A percentile compares a stretch with the other conserved stretches of the same genome.
Conservation (phyloP, 2,888 invertebrate species). For the Kuschelorhynchus macadamiae region DNA sequence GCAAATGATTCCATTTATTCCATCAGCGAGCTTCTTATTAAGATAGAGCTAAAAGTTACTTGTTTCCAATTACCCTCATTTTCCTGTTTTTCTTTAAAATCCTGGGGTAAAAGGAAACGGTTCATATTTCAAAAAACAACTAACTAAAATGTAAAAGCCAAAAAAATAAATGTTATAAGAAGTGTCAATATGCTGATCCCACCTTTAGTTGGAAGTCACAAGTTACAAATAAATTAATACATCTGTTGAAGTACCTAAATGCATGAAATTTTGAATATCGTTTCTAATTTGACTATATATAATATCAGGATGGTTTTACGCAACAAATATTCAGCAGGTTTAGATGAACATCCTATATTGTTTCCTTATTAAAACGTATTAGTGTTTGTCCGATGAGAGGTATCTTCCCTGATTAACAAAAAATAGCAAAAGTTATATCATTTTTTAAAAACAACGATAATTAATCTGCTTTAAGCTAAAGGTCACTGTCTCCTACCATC, state of each 20-base stretch:
- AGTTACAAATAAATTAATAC: no score
- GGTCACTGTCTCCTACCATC: no score
- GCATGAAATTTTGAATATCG: not conserved
- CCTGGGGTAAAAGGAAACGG: not conserved
- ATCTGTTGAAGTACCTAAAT: not conserved
- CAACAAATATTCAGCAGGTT: no score
- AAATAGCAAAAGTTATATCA: no score
- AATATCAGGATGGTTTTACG: no score
- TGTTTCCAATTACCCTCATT: not conserved
- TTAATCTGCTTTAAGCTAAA: no score
- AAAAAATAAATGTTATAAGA: constrained; percentile 1
- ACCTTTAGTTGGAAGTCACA: not conserved
- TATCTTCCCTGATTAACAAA: no score
- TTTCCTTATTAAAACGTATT: no score
- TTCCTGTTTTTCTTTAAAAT: not conserved
- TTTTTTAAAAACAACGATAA: no score
- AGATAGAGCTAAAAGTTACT: constrained; percentile 1
- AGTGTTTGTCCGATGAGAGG: no score
- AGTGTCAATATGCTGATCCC: constrained; percentile 1
- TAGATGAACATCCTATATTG: no score
- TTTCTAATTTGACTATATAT: no score
- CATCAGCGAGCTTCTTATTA: not conserved
- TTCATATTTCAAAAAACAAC: not conserved
- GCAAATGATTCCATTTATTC: constrained; percentile 3
- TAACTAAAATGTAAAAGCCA: not conserved